Conservation (phyloP, 2,113 vertebrate species). For the Muscicapa adusta region DNA sequence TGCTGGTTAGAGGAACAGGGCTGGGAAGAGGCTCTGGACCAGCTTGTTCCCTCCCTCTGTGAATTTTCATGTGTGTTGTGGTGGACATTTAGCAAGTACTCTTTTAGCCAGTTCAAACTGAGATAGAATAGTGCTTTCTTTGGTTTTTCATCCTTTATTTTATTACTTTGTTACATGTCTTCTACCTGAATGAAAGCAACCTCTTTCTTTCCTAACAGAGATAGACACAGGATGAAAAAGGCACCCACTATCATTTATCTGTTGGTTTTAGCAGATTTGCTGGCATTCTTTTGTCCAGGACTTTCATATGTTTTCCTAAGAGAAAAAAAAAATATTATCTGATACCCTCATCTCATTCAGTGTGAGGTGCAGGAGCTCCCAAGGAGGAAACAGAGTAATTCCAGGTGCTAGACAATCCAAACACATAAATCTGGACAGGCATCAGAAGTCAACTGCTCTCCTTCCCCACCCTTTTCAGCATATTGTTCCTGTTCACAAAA, state of each 20-base stretch:
- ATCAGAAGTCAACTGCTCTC: background rate
- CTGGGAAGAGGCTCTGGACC: background rate
- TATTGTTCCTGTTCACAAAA: background rate
- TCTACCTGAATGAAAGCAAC: background rate
- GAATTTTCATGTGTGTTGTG: background rate
- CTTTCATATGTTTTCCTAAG: background rate
- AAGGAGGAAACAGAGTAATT: background rate
- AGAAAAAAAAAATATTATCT: background rate
- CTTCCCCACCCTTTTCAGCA: background rate
- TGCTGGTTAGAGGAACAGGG: background rate
- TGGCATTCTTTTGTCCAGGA: background rate
- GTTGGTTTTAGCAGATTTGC: background rate
- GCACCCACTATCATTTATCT: background rate
- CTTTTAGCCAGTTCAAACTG: background rate
- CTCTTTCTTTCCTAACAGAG: background rate
- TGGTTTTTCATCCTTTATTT: background rate
- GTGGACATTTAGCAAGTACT: background rate
- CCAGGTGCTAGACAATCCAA: background rate
- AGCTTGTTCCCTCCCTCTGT: background rate
- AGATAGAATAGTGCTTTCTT: background rate
- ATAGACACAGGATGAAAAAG: background rate
- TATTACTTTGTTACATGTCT: background rate
- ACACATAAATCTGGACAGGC: background rate
- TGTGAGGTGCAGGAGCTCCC: background rate
- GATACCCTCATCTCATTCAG: background rate